phyloP scores from a whole-genome alignment of 2,797 vertebrate species.

The Melopsittacus undulatus region DNA sequence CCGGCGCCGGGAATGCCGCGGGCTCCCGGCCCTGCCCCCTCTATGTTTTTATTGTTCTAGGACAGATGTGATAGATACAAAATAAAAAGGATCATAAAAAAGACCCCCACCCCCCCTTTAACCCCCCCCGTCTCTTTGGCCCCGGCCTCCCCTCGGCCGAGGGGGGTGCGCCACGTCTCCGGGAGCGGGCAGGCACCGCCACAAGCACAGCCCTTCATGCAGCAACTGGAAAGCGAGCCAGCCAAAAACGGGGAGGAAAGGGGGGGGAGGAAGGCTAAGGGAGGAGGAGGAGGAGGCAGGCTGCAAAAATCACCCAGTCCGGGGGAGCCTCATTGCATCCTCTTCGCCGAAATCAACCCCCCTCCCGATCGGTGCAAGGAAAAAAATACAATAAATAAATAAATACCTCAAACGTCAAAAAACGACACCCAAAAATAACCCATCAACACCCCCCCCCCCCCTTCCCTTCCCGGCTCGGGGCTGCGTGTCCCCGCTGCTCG shows the following conservation, averaged over 20 bases:
- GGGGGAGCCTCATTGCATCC: constrained; percentile 3
- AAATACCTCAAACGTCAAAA: not conserved
- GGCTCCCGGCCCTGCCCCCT: not conserved
- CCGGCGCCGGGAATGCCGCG: not conserved
- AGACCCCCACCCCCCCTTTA: not conserved
- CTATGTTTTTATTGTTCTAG: not conserved
- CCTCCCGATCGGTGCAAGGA: not conserved
- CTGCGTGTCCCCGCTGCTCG: not conserved
- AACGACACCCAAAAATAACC: not conserved
- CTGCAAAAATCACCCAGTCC: constrained; percentile 26
- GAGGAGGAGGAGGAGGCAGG: constrained; percentile 35
- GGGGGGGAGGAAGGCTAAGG: not conserved
- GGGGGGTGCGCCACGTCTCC: constrained; percentile 8
- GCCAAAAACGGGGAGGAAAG: not conserved
- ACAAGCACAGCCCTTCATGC: constrained; percentile 49
- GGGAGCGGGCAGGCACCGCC: constrained; percentile 27
- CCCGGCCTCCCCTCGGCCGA: not conserved
- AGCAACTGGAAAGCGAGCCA: constrained; percentile 47
- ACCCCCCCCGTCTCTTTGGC: not conserved
- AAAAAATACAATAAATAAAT: not conserved
- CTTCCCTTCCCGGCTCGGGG: not conserved
- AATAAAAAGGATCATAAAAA: not conserved
- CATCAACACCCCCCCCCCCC: not conserved
- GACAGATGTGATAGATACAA: constrained; percentile 13
- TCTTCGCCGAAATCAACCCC: not conserved